These are phyloP conservation scores for Tinea pellionella DNA, from an alignment of 2,888 invertebrate species.

Conservation along the genomic window DNA sequence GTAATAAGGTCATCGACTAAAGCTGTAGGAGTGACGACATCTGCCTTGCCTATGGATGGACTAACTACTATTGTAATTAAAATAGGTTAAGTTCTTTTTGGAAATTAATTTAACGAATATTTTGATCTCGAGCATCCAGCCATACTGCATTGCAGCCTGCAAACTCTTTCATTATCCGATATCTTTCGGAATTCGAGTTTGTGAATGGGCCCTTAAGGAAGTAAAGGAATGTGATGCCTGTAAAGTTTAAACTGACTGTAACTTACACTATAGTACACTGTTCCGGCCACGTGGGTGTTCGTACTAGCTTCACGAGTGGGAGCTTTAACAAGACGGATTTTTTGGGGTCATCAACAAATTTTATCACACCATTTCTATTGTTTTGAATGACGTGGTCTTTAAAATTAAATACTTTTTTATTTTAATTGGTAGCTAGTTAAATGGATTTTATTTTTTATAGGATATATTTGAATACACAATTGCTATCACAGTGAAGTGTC, in stretches of 20 bases:
- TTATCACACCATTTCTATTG: conserved; percentile 1
- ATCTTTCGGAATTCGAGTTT: too few species aligned
- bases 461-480: too few species aligned
- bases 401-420: background rate
- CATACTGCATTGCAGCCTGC: too few species aligned
- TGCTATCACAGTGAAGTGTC: too few species aligned
- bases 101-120: too few species aligned
- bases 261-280: background rate
- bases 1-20: conserved; percentile 17
- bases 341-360: conserved; percentile 8
- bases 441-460: too few species aligned
- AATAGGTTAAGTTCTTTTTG: background rate
- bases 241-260: background rate
- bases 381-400: background rate
- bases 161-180: too few species aligned
- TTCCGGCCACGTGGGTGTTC: conserved; percentile 8
- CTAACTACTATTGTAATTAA: background rate
- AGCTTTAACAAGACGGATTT: background rate
- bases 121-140: too few species aligned
- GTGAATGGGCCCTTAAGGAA: too few species aligned
- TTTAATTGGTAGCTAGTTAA: too few species aligned
- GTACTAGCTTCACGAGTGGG: conserved; percentile 1
- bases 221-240: too few species aligned
- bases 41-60: conserved; percentile 20
- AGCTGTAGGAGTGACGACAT: conserved; percentile 38